phyloP scores from a whole-genome alignment of 2,113 vertebrate genomes.

The Anguilla rostrata region DNA sequence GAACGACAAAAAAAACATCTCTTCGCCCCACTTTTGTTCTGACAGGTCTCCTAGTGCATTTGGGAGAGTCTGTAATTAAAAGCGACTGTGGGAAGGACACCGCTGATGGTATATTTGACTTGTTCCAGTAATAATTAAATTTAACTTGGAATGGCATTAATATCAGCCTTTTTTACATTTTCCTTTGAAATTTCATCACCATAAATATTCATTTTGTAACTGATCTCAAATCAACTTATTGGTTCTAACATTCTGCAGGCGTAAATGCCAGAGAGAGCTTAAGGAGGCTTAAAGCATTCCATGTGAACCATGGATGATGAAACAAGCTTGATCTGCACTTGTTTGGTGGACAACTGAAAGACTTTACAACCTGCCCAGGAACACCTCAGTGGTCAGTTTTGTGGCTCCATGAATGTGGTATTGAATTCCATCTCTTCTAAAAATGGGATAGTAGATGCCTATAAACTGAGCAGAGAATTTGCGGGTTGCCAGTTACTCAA shows the following conservation, averaged over 20 bases:
- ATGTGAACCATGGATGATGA: background rate
- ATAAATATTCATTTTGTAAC: background rate
- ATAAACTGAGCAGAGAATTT: background rate
- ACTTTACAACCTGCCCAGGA: background rate
- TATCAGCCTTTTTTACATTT: constrained; percentile 6
- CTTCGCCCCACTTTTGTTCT: background rate
- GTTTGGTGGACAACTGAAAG: background rate
- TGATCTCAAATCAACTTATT: background rate
- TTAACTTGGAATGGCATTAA: background rate
- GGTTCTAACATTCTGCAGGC: background rate
- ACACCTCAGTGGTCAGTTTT: background rate
- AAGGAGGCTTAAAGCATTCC: background rate
- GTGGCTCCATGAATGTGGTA: background rate
- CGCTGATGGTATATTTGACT: constrained; percentile 1
- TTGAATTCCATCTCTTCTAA: background rate
- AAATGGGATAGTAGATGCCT: background rate
- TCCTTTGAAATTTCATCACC: constrained; percentile 10
- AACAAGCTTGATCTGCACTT: background rate
- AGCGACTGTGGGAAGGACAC: background rate
- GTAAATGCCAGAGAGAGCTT: background rate
- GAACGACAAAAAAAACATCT: background rate
- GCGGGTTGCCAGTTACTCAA: background rate
- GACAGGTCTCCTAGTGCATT: background rate
- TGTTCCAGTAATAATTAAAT: background rate
- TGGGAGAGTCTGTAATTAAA: background rate